Base-by-base conservation (phyloP, 2,797 vertebrate genomes). In the Garrulus glandarius region DNA sequence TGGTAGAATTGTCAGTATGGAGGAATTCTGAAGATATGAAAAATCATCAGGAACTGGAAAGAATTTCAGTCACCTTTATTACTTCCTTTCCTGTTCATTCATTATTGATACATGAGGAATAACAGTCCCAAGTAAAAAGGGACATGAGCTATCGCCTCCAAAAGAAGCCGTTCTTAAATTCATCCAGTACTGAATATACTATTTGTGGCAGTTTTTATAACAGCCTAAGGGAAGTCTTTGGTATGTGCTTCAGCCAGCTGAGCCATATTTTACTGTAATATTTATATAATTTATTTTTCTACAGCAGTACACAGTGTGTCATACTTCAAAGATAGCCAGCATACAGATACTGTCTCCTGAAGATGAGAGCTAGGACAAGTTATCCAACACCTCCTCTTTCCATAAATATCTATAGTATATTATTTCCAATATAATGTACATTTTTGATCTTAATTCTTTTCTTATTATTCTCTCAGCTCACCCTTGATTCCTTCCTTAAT, bases 251-350 rank as follows among this genome's bases (percentile, higher is more conserved):
- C 60, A 87, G 30, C 15, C 41, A 88, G 21, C 18, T 59, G 55
- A 90, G 39, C 23, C 19, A 34, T 82, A 87, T 72, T 93, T 96
- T 92, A 23, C 39, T 84, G 85, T 87, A 93, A 76, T 90, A 82
- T 80, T 94, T 77, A 65, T 74, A 56, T 80, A 55, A 68, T 74
- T 83, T 78, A 61, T 77, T 87, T 93, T 95, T 92, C 49, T 52
- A 30, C n/a, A 78, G 27, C 13, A 82, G 21, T 56, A 55, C n/a
- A 41, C 36, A 44, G 17, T 41, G 18, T 82, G 52, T 59, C 79
- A 80, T 43, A 37, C 49, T 93, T 95, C 87, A 95, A 92, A 95
- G 86, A 78, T 4, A 92, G n/a, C 13, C 22, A 80, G 34, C 18
- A 64, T 19, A 52, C 23, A 71, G 39, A 55, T 65, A 32, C 7